phyloP scores from a whole-genome alignment of 2,113 vertebrate species.

The Pitta sordida region DNA sequence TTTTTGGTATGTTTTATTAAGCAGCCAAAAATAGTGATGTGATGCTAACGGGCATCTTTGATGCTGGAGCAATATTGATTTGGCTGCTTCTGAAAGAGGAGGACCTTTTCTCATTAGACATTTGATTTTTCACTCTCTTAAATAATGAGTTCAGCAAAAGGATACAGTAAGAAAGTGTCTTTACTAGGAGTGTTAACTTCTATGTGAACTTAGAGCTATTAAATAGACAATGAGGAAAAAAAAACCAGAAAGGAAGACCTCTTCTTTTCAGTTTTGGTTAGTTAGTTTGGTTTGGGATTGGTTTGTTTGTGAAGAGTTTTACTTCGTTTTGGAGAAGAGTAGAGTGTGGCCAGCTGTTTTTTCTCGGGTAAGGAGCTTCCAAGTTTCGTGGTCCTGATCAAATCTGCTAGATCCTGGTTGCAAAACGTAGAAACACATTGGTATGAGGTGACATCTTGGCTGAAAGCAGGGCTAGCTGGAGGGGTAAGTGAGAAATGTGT shows the following conservation, averaged over 20 bases:
- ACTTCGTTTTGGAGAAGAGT: not conserved
- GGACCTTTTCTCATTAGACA: not conserved
- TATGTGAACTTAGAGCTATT: not conserved
- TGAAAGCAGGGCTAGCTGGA: not conserved
- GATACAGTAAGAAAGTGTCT: not conserved
- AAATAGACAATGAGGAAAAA: not conserved
- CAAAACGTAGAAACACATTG: rapidly evolving
- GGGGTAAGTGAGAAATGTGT: not conserved
- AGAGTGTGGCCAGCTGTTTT: not conserved
- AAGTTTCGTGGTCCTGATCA: not conserved
- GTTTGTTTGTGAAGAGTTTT: not conserved
- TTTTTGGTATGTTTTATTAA: not conserved
- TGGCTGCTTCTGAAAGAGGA: not conserved
- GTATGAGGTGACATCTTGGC: not conserved
- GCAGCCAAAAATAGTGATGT: not conserved
- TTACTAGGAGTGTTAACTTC: too few species aligned
- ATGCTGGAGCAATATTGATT: not conserved
- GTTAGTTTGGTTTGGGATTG: too few species aligned
- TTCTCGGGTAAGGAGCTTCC: not conserved
- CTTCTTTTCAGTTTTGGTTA: not conserved
- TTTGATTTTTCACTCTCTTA: not conserved
- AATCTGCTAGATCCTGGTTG: not conserved
- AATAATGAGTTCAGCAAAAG: not conserved
- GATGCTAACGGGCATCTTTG: not conserved
- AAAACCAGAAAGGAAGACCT: not conserved